Conservation (phyloP, 2,888 invertebrate genomes). For the Drosophila trichaetosa region DNA sequence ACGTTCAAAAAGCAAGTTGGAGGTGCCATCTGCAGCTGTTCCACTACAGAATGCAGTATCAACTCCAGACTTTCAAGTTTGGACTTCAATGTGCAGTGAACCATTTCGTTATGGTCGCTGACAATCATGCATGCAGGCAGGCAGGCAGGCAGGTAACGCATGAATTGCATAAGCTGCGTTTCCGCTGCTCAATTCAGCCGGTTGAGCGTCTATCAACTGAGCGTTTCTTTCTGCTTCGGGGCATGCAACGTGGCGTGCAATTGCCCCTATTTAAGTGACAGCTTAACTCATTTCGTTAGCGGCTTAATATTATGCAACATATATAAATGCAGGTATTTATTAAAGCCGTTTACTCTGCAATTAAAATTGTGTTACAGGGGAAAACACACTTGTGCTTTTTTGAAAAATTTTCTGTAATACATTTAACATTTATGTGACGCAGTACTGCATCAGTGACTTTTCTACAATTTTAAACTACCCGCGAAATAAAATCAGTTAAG, state of each 20-base stretch:
- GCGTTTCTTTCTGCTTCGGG: conserved; percentile 16
- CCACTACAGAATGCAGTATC: conserved; percentile 13
- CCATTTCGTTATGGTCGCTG: conserved; percentile 71
- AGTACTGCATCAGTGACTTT: not conserved
- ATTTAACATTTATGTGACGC: not conserved
- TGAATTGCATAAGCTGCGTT: conserved; percentile 64
- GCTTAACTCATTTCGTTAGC: conserved; percentile 44
- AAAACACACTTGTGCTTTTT: not conserved
- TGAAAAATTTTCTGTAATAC: not conserved
- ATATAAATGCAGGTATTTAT: conserved; percentile 36
- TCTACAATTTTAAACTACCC: not conserved
- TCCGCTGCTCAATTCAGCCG: conserved; percentile 53
- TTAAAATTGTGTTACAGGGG: conserved; percentile 29
- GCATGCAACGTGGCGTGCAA: conserved; percentile 23
- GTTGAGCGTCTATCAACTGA: conserved; percentile 50
- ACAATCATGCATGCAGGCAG: conserved; percentile 26
- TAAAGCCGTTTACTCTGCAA: conserved; percentile 34
- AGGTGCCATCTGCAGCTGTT: conserved; percentile 64
- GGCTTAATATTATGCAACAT: conserved; percentile 51
- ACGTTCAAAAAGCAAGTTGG: conserved; percentile 71
- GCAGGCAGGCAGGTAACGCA: conserved; percentile 19
- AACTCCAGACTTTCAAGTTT: conserved; percentile 14
- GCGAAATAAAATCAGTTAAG: not conserved
- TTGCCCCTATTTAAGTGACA: conserved; percentile 46
- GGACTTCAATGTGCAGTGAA: conserved; percentile 65